Conservation (phyloP, 35 echinoderm and acorn worm species). For the Stichopus chloronotus region DNA sequence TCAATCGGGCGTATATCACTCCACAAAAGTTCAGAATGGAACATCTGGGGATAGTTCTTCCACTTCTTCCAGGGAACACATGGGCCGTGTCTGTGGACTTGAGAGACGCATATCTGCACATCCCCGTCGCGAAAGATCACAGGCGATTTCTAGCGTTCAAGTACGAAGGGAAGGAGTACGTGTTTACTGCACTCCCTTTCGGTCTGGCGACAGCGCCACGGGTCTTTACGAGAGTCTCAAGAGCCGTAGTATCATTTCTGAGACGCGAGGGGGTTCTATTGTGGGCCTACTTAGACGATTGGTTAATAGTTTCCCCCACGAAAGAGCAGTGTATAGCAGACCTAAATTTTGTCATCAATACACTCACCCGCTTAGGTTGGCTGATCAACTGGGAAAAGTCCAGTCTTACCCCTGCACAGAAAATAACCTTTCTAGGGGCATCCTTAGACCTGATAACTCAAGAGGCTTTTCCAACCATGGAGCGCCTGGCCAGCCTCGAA, state of each 20-base stretch:
- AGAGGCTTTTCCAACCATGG: background rate
- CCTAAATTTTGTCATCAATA: background rate
- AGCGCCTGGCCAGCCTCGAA: background rate
- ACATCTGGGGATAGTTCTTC: no score
- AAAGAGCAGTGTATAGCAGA: background rate
- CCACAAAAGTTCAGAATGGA: no score
- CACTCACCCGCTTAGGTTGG: slow-evolving; percentile 3
- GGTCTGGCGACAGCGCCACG: no score
- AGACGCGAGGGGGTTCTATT: background rate
- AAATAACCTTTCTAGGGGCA: slow-evolving; percentile 5
- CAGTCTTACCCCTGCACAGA: background rate
- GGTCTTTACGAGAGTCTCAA: background rate
- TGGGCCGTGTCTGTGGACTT: no score
- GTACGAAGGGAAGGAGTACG: no score
- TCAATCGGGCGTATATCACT: no score
- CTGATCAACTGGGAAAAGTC: slow-evolving; percentile 22
- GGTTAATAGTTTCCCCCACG: background rate
- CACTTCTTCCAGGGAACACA: no score
- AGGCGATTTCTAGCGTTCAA: no score
- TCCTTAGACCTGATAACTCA: background rate
- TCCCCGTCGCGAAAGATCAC: no score
- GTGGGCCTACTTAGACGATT: slow-evolving; percentile 42
- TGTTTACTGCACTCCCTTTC: no score
- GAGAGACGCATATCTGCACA: no score
- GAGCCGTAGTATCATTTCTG: background rate